Evolutionary conservation across 1,140 invertebrate species (phyloP), one percentile per base, ranked within the genome.

Genomic region (Caerostris extrusa): DNA sequence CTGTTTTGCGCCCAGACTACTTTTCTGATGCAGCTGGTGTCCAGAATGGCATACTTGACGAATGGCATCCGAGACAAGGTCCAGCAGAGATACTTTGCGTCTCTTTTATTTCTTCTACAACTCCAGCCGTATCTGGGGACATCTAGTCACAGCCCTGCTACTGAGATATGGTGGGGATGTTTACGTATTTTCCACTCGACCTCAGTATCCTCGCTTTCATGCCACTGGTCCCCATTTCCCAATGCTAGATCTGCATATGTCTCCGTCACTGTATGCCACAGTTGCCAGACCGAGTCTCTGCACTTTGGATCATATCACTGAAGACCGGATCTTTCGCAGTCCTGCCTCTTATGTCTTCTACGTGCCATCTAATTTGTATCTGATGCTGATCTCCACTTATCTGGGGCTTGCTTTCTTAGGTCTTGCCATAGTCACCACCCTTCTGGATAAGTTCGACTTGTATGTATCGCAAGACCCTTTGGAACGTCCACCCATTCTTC

Each of bases 391-490:
- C n/a, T 88, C 87, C 12, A 93, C 93, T 50, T 94, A 89, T 57
- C 71, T 95, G 50, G 92, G 95, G 3, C 56, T 95, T n/a, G 93
- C 93, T 12, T 94, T 95, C 64, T 56, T 93, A 3, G 95, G 94
- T 34, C 81, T 95, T 10, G 94, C 94, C 0, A 89, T 94, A 4
- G 94, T 95, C 4, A 94, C 95, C 8, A 91, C 93, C 6, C 87
- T 95, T 12, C 61, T 95, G 91, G 91, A 95, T 71, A 95, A 94
- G 69, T 95, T 95, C 77, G 95, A 95, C n/a, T 19, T 95, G 17
- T 92, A 93, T 60, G 94, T 93, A 12, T 87, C 95, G 3, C 94
- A 95, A 71, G 95, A 95, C 69, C 95, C 95, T 53, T 58, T 95
- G 19, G 95, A 95, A 83, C 83, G 94, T 56, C 89, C 94, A 6